Base-by-base conservation (phyloP, 2,888 invertebrate species). In the Ophonus ardosiacus region DNA sequence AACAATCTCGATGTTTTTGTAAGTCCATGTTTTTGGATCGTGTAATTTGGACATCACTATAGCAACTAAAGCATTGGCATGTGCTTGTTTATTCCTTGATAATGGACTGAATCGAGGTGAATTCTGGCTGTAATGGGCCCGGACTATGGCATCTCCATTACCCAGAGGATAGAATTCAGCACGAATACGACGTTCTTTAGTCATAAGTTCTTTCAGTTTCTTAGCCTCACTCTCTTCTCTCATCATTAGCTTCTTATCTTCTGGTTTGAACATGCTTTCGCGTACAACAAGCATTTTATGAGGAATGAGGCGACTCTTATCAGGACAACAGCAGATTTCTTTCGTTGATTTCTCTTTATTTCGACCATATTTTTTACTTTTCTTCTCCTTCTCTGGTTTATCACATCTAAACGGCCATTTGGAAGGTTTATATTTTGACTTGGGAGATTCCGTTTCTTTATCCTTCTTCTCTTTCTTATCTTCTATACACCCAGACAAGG, bases 21-120 rank as follows among this genome's bases (percentile, higher is more conserved):
- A 88, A 86, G 92, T 92, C 94, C 94, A 94, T 83, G 92, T 91
- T 74, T 92, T 92, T 0, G 94, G 92, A 51, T 93, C 92, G 57
- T 92, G 91, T 0, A 94, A 91, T 0, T 92, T 90, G 0, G 92
- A 92, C 92, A 93, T 93, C 0, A 93, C 93, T 57, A 93, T 92
- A 0, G 93, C 92, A 89, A 93, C 92, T 78, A 94, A 90, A 0
- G 92, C 90, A 79, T 92, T 93, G 1, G 92, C 91, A 7, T 92
- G 61, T 0, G 88, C 92, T 91, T 92, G 92, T 59, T 92, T 90
- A 0, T 93, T 93, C 80, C 93, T 90, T 0, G 93, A 92, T 0
- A 90, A 91, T 43, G 88, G 87, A 0, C 92, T 90, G 90, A 92
- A 94, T 87, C 90, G 90, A 17, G 86, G 86, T 6, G 88, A 88